Evolutionary conservation across 2,113 vertebrate genomes (phyloP).

Genomic region (Ancistrus triradiatus): DNA sequence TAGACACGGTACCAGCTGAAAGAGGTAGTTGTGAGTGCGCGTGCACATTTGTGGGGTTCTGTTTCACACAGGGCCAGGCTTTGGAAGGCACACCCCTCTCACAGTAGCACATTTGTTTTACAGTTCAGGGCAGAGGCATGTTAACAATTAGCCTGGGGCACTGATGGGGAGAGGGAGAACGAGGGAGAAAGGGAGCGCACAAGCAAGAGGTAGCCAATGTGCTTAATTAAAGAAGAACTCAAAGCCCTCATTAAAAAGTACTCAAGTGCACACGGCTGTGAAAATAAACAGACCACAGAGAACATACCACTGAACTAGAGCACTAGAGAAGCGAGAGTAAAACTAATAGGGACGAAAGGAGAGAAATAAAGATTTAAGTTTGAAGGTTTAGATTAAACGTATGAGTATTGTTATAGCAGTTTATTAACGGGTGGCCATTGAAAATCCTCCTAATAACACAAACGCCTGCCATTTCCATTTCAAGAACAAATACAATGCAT

Average conservation of each 20-base stretch:
- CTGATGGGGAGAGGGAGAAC: conserved; percentile 47
- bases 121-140: conserved; percentile 64
- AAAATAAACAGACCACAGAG: conserved; percentile 65
- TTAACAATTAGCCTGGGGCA: conserved; percentile 75
- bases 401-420: no score
- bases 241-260: conserved; percentile 78
- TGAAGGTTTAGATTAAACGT: no score
- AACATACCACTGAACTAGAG: neutral
- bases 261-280: conserved; percentile 65
- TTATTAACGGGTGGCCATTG: no score
- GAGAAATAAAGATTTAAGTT: no score
- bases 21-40: neutral
- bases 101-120: conserved; percentile 58
- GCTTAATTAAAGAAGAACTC: conserved; percentile 71
- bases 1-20: neutral
- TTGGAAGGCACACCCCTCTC: conserved; percentile 42
- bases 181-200: conserved; percentile 1
- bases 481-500: no score
- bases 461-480: no score
- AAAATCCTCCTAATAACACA: no score
- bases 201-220: conserved; percentile 48
- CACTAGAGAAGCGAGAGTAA: neutral
- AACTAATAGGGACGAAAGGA: conserved; percentile 6
- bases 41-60: neutral
- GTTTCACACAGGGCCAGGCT: conserved; percentile 20